Percentiles rank a stretch among this genome's conserved stretches.
Conservation (phyloP, 2,888 invertebrate genomes). For the Nudaria mundana region DNA sequence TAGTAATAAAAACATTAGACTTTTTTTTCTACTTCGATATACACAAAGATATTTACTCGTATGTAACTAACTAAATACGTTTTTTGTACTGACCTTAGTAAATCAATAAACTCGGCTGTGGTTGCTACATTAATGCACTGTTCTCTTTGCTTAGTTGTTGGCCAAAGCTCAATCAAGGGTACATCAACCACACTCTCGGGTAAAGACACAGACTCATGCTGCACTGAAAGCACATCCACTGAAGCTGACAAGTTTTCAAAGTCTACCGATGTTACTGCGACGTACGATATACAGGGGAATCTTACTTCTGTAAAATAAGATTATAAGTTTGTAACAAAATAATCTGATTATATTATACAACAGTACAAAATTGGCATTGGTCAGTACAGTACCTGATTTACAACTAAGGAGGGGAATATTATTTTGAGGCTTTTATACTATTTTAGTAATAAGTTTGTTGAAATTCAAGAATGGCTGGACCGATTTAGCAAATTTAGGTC, state of each 20-base stretch:
- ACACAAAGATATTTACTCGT: too few species aligned
- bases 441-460: too few species aligned
- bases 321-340: too few species aligned
- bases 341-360: too few species aligned
- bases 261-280: slow-evolving; percentile 80
- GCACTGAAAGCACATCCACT: slow-evolving; percentile 83
- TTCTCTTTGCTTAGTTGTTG: slow-evolving; percentile 82
- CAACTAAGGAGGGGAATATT: too few species aligned
- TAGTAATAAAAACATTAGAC: background rate
- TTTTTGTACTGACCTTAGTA: slow-evolving; percentile 60
- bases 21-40: too few species aligned
- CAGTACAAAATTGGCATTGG: too few species aligned
- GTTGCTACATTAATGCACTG: slow-evolving; percentile 79
- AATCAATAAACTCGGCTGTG: slow-evolving; percentile 84
- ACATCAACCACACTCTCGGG: slow-evolving; percentile 82
- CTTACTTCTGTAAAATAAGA: slow-evolving; percentile 71
- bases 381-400: too few species aligned
- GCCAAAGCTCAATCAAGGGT: slow-evolving; percentile 83
- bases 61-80: too few species aligned
- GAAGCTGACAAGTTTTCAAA: slow-evolving; percentile 77
- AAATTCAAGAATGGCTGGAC: too few species aligned
- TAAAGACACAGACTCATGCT: slow-evolving; percentile 82
- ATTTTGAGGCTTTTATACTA: too few species aligned
- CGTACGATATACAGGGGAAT: slow-evolving; percentile 83
- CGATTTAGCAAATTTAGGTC: too few species aligned